phyloP scores from a whole-genome alignment of 2,113 vertebrate species.

The Neotragus pygmaeus region DNA sequence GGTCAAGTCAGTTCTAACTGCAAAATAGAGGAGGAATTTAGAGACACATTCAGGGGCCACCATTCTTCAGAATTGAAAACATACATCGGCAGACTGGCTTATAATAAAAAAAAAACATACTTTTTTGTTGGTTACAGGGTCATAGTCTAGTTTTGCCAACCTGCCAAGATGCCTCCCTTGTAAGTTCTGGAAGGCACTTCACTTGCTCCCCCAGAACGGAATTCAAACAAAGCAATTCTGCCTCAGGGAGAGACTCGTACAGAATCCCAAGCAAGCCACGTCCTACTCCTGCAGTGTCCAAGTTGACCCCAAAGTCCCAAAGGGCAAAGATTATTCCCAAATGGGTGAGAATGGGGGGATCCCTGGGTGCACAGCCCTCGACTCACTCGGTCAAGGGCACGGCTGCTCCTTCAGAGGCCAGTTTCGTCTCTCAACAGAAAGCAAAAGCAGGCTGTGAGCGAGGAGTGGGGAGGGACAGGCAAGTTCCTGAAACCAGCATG shows the following conservation, averaged over 20 bases:
- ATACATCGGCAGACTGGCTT: not conserved
- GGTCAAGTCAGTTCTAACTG: not conserved
- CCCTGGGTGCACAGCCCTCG: accelerated
- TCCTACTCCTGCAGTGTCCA: not conserved
- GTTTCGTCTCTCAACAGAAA: not conserved
- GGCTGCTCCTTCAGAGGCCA: not conserved
- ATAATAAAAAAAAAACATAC: not conserved
- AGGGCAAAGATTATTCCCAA: not conserved
- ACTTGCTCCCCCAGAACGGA: not conserved
- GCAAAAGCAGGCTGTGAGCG: accelerated
- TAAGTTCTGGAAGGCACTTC: not conserved
- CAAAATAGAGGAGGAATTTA: not conserved
- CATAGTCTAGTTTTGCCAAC: not conserved
- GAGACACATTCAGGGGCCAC: not conserved
- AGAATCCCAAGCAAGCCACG: not conserved
- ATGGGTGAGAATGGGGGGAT: no score
- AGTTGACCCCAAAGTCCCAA: not conserved
- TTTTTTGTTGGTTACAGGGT: not conserved
- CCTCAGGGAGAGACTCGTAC: not conserved
- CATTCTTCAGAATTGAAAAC: not conserved
- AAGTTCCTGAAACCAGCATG: not conserved
- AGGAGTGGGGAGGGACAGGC: not conserved
- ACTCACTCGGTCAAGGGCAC: accelerated
- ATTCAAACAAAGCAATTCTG: no score
- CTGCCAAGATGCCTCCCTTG: not conserved